Evolutionary conservation across 2,113 vertebrate genomes (phyloP).

Genomic region (Pao palembangensis): DNA sequence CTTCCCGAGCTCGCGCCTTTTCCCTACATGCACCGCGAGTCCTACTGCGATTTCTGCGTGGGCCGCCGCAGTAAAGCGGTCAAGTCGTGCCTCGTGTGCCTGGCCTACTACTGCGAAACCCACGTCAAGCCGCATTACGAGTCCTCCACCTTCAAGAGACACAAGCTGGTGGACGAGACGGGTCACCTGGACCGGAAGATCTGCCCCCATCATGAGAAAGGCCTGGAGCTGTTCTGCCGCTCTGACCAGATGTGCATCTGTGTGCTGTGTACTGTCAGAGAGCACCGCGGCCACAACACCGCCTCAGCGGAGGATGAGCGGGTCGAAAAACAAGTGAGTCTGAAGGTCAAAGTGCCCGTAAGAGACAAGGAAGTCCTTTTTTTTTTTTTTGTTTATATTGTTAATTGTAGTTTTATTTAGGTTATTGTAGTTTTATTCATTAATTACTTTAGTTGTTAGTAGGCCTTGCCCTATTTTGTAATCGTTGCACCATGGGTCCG

Average conservation of each 20-base stretch:
- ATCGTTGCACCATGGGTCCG: no score
- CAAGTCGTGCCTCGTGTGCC: constrained; percentile 77
- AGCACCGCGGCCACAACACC: constrained; percentile 76
- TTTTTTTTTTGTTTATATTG: no score
- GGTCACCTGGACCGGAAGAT: constrained; percentile 69
- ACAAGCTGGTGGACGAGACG: constrained; percentile 77
- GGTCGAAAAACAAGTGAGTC: constrained; percentile 71
- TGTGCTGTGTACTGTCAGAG: constrained; percentile 73
- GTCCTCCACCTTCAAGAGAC: constrained; percentile 75
- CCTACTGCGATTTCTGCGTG: constrained; percentile 80
- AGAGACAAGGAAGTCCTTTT: neutral
- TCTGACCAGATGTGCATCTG: constrained; percentile 73
- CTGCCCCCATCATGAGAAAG: constrained; percentile 76
- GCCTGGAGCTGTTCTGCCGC: constrained; percentile 79
- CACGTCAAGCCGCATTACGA: constrained; percentile 80
- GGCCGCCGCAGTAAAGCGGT: constrained; percentile 69
- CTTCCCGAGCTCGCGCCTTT: constrained; percentile 53
- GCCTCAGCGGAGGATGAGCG: constrained; percentile 77
- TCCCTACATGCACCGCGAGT: constrained; percentile 55
- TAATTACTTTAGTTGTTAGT: no score
- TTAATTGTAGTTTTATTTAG: no score
- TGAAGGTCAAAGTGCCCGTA: no score
- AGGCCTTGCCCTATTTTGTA: no score
- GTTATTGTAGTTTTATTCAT: no score
- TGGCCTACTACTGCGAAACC: constrained; percentile 77